phyloP scores from a whole-genome alignment of 2,113 vertebrate genomes.

The Lichenostomus cassidix region DNA sequence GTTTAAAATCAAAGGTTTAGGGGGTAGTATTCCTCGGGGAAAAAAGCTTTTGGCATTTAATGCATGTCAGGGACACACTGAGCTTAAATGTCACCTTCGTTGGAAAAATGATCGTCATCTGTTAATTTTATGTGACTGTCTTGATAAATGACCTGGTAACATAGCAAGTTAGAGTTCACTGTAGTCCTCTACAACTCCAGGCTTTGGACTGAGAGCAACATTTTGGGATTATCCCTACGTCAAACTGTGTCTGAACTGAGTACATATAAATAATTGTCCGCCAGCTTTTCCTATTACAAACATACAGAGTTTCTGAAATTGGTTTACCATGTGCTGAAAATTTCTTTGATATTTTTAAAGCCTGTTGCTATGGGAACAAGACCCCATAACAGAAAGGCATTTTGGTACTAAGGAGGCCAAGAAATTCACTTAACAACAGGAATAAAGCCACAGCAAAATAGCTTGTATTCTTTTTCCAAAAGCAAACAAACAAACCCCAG shows the following conservation, averaged over 20 bases:
- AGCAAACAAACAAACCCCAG: not conserved
- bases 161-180: not conserved
- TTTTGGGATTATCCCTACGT: not conserved
- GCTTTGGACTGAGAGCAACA: not conserved
- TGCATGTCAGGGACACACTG: not conserved
- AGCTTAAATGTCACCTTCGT: not conserved
- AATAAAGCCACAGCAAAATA: not conserved
- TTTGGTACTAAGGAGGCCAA: not conserved
- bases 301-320: not conserved
- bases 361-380: conserved; percentile 4
- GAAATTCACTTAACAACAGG: not conserved
- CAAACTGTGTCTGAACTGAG: not conserved
- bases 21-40: not conserved
- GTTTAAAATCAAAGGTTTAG: not conserved
- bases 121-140: not conserved
- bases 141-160: not conserved
- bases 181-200: not conserved
- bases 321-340: conserved; percentile 23
- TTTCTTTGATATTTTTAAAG: conserved; percentile 43
- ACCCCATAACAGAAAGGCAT: conserved; percentile 13
- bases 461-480: not conserved
- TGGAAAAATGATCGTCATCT: not conserved
- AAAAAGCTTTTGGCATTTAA: not conserved
- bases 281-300: not conserved
- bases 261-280: not conserved